phyloP scores from a whole-genome alignment of 2,797 vertebrate genomes.

The Chiroxiphia lanceolata region DNA sequence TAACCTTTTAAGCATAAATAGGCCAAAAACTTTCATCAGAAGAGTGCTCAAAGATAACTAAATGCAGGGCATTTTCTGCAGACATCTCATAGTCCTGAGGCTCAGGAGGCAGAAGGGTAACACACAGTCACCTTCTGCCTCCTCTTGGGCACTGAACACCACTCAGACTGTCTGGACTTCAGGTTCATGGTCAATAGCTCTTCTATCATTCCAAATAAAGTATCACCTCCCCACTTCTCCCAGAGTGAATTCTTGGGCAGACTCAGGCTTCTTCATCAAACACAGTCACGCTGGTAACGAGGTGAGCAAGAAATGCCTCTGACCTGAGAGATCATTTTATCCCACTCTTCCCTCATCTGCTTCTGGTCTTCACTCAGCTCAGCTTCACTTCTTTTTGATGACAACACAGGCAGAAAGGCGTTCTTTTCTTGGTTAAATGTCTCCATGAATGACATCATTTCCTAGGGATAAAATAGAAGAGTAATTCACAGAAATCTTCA shows the following conservation, averaged over 20 bases:
- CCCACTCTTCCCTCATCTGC: conserved; percentile 81
- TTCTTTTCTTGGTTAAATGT: conserved; percentile 86
- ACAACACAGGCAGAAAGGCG: conserved; percentile 81
- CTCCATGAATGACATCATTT: conserved; percentile 86
- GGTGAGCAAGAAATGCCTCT: not conserved
- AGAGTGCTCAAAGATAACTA: not conserved
- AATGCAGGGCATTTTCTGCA: not conserved
- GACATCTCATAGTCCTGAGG: not conserved
- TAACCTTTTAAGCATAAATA: not conserved
- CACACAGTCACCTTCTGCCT: not conserved
- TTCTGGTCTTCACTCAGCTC: conserved; percentile 76
- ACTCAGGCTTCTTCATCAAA: not conserved
- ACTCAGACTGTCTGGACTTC: not conserved
- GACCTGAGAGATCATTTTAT: conserved; percentile 82
- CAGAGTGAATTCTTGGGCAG: not conserved
- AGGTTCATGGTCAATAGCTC: not conserved
- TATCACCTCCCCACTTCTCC: not conserved
- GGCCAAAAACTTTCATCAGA: not conserved
- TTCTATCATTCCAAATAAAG: not conserved
- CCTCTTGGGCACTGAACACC: not conserved
- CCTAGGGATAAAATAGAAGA: conserved; percentile 59
- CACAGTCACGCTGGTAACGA: fast-evolving
- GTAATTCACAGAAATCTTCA: not conserved
- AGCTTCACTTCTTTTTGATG: conserved; percentile 72
- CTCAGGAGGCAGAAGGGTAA: not conserved